Conservation (phyloP, 2,888 invertebrate genomes). For the Parapristionchus giblindavisi region DNA sequence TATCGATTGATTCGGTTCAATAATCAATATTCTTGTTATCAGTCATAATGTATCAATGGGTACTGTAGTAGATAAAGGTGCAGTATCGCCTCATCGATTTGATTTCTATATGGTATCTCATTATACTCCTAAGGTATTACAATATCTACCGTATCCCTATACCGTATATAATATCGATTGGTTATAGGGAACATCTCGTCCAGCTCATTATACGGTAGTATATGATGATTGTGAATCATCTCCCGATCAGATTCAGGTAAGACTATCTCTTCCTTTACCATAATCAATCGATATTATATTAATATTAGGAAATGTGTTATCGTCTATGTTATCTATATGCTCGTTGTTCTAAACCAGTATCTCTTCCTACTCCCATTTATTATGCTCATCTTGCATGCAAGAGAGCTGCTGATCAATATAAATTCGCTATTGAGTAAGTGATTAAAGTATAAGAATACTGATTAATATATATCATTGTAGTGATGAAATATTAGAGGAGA, state of each 20-base stretch:
- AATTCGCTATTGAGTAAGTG: slow-evolving; percentile 26
- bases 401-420: slow-evolving; percentile 79
- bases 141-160: not conserved
- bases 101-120: slow-evolving; percentile 94
- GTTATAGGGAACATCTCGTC: slow-evolving; percentile 86
- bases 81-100: slow-evolving; percentile 74
- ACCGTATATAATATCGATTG: not conserved
- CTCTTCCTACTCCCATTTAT: slow-evolving; percentile 97
- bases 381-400: slow-evolving; percentile 99
- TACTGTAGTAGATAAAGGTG: slow-evolving; percentile 43
- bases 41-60: slow-evolving; percentile 46
- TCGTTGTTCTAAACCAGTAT: slow-evolving; percentile 86
- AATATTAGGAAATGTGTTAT: slow-evolving; percentile 50
- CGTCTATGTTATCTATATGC: slow-evolving; percentile 49
- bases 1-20: not conserved
- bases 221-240: slow-evolving; percentile 99
- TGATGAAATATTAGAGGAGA: not conserved
- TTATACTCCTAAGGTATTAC: slow-evolving; percentile 39
- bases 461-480: not conserved
- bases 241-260: slow-evolving; percentile 90
- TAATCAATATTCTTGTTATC: not conserved
- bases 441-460: not conserved
- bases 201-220: slow-evolving; percentile 98
- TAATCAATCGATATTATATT: not conserved
- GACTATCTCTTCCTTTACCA: not conserved